Base-by-base conservation (phyloP, 2,113 vertebrate species). In the Gracilinanus agilis region DNA sequence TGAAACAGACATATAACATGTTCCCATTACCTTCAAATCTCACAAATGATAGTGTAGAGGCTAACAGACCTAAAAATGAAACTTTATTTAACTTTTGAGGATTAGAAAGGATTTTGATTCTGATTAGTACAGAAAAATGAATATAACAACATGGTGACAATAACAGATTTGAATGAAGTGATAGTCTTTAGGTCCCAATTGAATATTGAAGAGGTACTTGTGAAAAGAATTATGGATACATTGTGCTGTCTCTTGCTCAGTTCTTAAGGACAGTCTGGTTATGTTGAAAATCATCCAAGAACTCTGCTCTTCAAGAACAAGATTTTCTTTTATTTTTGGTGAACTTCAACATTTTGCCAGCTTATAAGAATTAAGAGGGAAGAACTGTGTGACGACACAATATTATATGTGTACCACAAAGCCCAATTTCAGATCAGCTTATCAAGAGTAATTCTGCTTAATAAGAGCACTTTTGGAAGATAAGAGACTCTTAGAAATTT, bases 291-390 rank as follows among this genome's bases (percentile, higher is more conserved):
- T 16, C 95, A 96, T 95, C 13, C 56, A 96, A 89, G 24, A 95
- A 95, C 6, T 94, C 49, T 94, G 23, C 91, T 94, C 24, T 97
- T 75, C 83, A 96, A 44, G 93, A 54, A 90, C 67, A 92, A 40
- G 11, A 44, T 91, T 96, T 96, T 92, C 75, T n/a, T n/a, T 49
- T 49, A 49, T 49, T 49, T 49, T 49, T 13, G 19, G 90, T 95
- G 90, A 90, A 55, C 92, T 94, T 97, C 54, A 53, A 5, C 91
- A 54, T 96, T 97, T 94, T 97, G 54, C 94, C 83, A 97, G 54
- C 25, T 90, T 96, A 40, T 90, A 89, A 34, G 94, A 96, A 95
- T 91, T 94, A 67, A 34, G 34, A 34, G 34, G 19, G 53, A 88
- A 96, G 88, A 92, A 34, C 5, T 90, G 9, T 27, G 93, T 53